phyloP scores from a whole-genome alignment of 2,888 invertebrate genomes.

The Caenorhabditis becei region DNA sequence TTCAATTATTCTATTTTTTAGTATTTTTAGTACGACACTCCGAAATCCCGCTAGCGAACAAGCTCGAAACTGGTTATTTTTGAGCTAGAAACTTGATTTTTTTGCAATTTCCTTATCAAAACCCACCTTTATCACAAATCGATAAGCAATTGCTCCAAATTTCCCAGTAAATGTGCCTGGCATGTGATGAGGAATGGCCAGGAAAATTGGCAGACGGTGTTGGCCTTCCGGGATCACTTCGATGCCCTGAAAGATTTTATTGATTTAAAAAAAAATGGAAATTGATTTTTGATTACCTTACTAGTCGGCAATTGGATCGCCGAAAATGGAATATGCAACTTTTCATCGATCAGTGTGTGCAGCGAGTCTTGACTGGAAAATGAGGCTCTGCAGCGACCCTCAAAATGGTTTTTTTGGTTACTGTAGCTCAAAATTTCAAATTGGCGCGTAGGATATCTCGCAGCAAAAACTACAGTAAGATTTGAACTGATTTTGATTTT shows the following conservation, averaged over 20 bases:
- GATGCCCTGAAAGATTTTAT: constrained; percentile 36
- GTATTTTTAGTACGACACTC: too few relatives aligned
- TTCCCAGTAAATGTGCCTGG: constrained; percentile 68
- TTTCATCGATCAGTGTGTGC: constrained; percentile 59
- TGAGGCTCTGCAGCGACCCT: constrained; percentile 67
- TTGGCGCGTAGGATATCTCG: too few relatives aligned
- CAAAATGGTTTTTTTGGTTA: background rate
- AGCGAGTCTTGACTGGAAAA: constrained; percentile 66
- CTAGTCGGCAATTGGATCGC: constrained; percentile 59
- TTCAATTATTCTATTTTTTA: too few relatives aligned
- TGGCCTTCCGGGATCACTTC: constrained; percentile 65
- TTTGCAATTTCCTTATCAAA: background rate
- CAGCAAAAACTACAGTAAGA: too few relatives aligned
- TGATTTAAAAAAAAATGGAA: background rate
- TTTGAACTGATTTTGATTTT: too few relatives aligned
- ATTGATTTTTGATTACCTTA: too few relatives aligned
- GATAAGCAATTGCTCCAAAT: constrained; percentile 67
- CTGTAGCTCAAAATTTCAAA: too few relatives aligned
- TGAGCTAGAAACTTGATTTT: too few relatives aligned
- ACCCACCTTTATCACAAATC: constrained; percentile 61
- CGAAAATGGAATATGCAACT: constrained; percentile 58
- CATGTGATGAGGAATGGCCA: constrained; percentile 60
- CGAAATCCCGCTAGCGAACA: too few relatives aligned
- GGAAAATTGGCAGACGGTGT: constrained; percentile 59
- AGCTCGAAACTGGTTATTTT: too few relatives aligned